phyloP scores from a whole-genome alignment of 2,113 vertebrate genomes.

The Solea solea region DNA sequence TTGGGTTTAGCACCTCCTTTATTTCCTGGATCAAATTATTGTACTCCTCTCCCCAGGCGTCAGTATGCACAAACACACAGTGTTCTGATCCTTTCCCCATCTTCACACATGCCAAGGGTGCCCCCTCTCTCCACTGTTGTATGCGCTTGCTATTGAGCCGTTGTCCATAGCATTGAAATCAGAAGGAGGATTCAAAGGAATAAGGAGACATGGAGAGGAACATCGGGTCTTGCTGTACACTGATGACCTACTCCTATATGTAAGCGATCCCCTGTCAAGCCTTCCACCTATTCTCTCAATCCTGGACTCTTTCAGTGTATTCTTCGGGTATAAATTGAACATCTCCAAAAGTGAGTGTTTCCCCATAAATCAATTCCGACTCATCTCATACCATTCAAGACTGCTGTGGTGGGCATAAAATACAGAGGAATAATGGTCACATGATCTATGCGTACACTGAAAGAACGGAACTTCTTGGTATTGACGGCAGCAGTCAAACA shows the following conservation, averaged over 20 bases:
- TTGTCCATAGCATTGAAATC: not conserved
- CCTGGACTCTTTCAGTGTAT: not conserved
- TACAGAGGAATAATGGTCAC: not conserved
- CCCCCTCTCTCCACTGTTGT: not conserved
- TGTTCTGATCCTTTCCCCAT: not conserved
- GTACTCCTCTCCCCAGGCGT: too few relatives aligned
- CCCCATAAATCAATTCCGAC: not conserved
- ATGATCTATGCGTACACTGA: not conserved
- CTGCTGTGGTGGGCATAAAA: not conserved
- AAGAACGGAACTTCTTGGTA: not conserved
- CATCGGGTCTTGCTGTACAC: not conserved
- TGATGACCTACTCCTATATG: not conserved
- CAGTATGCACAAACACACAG: not conserved
- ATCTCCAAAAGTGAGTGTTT: not conserved
- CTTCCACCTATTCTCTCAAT: not conserved
- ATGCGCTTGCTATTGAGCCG: not conserved
- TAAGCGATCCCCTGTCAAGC: not conserved
- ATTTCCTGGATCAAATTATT: too few relatives aligned
- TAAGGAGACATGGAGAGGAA: not conserved
- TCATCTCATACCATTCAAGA: not conserved
- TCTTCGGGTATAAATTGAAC: constrained; percentile 1
- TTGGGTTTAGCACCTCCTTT: too few relatives aligned
- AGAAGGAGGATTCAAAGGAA: not conserved
- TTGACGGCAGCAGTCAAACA: not conserved
- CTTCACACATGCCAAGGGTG: not conserved